Conservation (phyloP, 1,140 invertebrate genomes). For the Drosophila orena region DNA sequence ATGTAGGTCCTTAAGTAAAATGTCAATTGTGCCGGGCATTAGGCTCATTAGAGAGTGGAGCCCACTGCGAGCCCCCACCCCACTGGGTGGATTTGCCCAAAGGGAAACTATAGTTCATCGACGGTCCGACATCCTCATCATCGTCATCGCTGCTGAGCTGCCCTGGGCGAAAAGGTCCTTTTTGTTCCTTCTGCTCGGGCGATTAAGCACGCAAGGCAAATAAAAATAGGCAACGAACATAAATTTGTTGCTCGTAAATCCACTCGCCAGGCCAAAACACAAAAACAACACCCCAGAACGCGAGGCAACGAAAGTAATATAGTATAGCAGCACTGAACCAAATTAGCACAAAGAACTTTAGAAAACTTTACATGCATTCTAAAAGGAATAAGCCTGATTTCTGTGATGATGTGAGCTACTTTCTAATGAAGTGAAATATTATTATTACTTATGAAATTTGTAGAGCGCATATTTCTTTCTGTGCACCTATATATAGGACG, state of each 20-base stretch:
- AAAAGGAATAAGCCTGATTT: too few relatives aligned
- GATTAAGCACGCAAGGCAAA: conserved; percentile 82
- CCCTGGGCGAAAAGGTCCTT: conserved; percentile 46
- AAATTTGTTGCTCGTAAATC: conserved; percentile 83
- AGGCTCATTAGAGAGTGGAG: conserved; percentile 60
- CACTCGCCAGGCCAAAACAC: conserved; percentile 61
- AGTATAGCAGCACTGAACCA: conserved; percentile 24
- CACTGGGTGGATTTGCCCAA: conserved; percentile 8
- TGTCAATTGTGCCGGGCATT: conserved; percentile 75
- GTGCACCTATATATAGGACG: conserved; percentile 17
- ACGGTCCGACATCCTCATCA: conserved; percentile 13
- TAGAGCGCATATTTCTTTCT: background rate
- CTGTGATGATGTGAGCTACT: too few relatives aligned
- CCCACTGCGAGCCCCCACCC: background rate
- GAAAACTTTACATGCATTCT: too few relatives aligned
- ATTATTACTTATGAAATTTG: too few relatives aligned
- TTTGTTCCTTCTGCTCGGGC: conserved; percentile 47
- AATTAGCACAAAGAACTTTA: background rate
- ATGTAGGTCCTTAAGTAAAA: conserved; percentile 77
- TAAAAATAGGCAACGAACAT: conserved; percentile 83
- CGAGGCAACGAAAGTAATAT: conserved; percentile 24
- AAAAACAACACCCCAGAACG: conserved; percentile 45
- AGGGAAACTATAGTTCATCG: conserved; percentile 60
- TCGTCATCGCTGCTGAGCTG: conserved; percentile 39
- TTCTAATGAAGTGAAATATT: too few relatives aligned